Conservation (phyloP, 2,113 vertebrate species). For the Stegostoma tigrinum region DNA sequence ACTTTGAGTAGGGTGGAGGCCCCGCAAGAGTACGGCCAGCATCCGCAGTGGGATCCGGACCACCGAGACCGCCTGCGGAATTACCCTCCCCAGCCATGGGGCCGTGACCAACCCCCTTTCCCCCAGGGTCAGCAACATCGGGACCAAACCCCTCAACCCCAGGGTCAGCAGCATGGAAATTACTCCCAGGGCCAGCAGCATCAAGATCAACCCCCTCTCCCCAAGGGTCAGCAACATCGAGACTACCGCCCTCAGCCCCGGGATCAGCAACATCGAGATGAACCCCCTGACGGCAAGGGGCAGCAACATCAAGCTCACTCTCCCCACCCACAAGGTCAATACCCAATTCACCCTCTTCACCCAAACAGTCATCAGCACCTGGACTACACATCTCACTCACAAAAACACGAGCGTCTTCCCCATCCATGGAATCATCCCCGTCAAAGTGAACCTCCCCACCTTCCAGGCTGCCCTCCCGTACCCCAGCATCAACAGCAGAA, state of each 20-base stretch:
- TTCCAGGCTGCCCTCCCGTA: not conserved
- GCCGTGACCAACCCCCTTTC: constrained; percentile 38
- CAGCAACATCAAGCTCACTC: constrained; percentile 35
- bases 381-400: not conserved
- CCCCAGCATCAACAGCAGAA: not conserved
- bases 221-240: constrained; percentile 30
- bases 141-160: constrained; percentile 41
- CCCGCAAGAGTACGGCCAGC: not conserved
- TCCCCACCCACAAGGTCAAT: constrained; percentile 35
- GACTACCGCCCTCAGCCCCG: constrained; percentile 23
- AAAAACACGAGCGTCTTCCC: not conserved
- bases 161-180: constrained; percentile 43
- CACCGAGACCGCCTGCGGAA: not conserved
- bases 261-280: constrained; percentile 37
- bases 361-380: not conserved
- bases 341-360: not conserved
- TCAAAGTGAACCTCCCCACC: not conserved
- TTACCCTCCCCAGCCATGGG: constrained; percentile 20
- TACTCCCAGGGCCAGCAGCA: constrained; percentile 28
- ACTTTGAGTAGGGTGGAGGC: not conserved
- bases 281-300: constrained; percentile 24
- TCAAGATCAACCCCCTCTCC: constrained; percentile 25
- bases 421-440: not conserved
- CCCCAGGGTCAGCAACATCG: constrained; percentile 31
- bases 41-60: not conserved